Evolutionary conservation across 1,140 invertebrate genomes (phyloP), one percentile per base, ranked within the genome.

Genomic region (Eupeodes corollae): DNA sequence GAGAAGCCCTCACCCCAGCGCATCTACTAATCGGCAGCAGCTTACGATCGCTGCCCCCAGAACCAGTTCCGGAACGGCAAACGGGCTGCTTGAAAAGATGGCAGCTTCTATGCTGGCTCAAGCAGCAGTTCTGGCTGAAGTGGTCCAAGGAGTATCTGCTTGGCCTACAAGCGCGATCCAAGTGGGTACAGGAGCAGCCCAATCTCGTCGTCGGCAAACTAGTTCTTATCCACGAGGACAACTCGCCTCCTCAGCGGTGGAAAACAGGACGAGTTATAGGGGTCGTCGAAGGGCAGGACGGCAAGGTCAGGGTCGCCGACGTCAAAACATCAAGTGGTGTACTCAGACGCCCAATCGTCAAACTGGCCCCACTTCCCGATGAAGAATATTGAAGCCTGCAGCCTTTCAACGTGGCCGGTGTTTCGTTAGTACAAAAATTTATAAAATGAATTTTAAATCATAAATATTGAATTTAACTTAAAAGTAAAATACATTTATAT

Each of bases 161-260:
- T 1, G 40, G 53, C 11, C 43, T 64, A 2, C 64, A 66, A 44
- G 38, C 50, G 10, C 46, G 61, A 9, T 34, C 34, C 1, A 69
- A 69, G 46, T 68, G 67, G 67, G 42, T 43, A 12, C 46, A 15
- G 2, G 10, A 35, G 10, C 10, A 54, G 9, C 10, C 19, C 2
- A 46, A 53, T 16, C 38, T 70, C 2, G 33, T 56, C 34, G 30
- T 50, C 14, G 67, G 56, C 13, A 35, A 50, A 3, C 6, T 65
- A 35, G 68, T 70, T 1, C 42, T 71, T 1, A 44, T 71, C 3
- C 60, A 63, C 41, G 49, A 58, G 34, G 58, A 65, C 9, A 53
- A 54, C 16, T 18, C 57, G 12, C 60, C 67, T 13, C 63, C 60
- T 12, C 47, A 58, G 6, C 57, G 60, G 46, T 71, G 70, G 69